Evolutionary conservation across 2,888 invertebrate genomes (phyloP), one percentile per base, ranked within the genome.

Genomic region (Globia sparganii): DNA sequence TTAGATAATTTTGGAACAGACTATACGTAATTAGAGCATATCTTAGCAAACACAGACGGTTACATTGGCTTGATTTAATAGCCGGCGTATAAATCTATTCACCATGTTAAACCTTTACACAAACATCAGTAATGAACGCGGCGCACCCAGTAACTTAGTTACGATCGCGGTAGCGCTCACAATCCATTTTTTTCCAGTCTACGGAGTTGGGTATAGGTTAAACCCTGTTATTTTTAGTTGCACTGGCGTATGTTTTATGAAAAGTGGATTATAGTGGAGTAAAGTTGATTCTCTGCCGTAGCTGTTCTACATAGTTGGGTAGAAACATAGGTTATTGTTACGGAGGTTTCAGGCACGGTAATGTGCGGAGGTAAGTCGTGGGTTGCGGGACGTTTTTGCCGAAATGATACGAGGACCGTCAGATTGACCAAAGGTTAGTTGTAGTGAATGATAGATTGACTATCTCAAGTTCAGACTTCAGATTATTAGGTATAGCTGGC

Each of bases 81-180:
- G 89, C 88, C 88, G 72, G 73, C 87, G 90, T 91, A 91, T 93
- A 93, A 93, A 94, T 92, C 92, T 92, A 93, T 94, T 93, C 91
- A 91, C 92, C 88, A 82, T 82, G 90, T 89, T 88, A 92, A 93
- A 92, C 92, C 93, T 91, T 93, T 91, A 90, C 90, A 91, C 94
- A 95, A 95, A 95, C 93, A 94, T 70, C 81, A 83, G 94, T 95
- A 95, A 95, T 95, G 95, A 95, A 94, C 91, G 93, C 86, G 83
- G 80, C 81, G 68, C 84, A 78, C 75, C 80, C 82, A 88, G 91
- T 95, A 94, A 95, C 93, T 92, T 78, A 89, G 91, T 95, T 95
- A 95, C 87, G 86, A 85, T 89, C 90, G 94, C 87, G 93, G 94
- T 85, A 90, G 87, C 87, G 82, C 81, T 86, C 87, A 91, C 87